Evolutionary conservation across 2,113 vertebrate genomes (phyloP).

Genomic region (Oncorhynchus tshawytscha): DNA sequence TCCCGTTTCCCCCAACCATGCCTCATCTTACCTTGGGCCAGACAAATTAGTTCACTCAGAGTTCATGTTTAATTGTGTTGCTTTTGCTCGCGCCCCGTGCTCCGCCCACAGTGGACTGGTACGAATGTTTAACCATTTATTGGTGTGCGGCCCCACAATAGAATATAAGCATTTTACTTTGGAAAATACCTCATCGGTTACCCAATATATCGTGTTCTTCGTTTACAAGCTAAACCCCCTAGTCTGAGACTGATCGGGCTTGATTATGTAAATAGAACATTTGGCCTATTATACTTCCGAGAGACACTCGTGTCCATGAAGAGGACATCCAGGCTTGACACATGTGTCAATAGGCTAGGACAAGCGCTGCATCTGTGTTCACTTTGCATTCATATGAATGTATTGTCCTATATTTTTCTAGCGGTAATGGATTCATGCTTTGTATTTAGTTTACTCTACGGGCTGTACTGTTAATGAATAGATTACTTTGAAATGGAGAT

Average conservation of each 20-base stretch:
- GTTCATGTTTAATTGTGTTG: constrained; percentile 88
- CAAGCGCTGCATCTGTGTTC: neutral
- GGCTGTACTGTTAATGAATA: neutral
- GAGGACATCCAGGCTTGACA: neutral
- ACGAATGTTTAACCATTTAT: neutral
- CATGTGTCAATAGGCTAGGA: neutral
- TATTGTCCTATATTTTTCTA: neutral
- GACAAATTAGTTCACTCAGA: constrained; percentile 93
- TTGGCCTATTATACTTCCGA: too few relatives aligned
- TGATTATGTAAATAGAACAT: too few relatives aligned
- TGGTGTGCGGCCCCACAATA: neutral
- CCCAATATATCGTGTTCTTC: neutral
- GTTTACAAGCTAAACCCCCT: neutral
- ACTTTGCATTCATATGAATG: too few relatives aligned
- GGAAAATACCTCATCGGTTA: neutral
- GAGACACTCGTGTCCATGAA: neutral
- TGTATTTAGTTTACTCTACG: neutral
- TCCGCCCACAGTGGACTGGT: constrained; percentile 66
- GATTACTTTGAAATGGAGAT: neutral
- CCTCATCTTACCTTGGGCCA: constrained; percentile 80
- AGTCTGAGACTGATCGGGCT: too few relatives aligned
- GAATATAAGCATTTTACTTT: neutral
- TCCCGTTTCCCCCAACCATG: constrained; percentile 78
- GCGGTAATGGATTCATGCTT: neutral
- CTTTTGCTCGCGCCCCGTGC: constrained; percentile 52